These are phyloP conservation scores for Brienomyrus brachyistius DNA, from an alignment of 2,113 vertebrate genomes.

Conservation along the genomic window DNA sequence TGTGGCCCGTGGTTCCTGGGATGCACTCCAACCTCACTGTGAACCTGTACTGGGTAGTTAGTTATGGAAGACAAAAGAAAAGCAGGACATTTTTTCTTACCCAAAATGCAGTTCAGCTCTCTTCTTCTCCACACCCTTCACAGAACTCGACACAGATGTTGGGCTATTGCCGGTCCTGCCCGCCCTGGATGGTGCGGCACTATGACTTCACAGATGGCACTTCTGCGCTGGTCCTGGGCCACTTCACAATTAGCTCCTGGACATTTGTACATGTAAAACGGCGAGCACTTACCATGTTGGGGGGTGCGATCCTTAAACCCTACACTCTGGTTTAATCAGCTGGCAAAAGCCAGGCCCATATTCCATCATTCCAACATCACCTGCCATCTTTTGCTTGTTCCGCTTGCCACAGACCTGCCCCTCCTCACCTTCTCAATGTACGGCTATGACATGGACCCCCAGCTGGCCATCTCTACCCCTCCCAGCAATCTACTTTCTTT, in stretches of 20 bases:
- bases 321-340: conserved; percentile 63
- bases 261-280: not conserved
- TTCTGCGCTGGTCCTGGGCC: not conserved
- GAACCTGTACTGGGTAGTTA: not conserved
- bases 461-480: not conserved
- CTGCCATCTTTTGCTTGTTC: not conserved
- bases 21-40: not conserved
- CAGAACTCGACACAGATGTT: not conserved
- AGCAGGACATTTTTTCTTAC: not conserved
- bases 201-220: not conserved
- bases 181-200: conserved; percentile 71
- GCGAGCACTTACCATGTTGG: not conserved
- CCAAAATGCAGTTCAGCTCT: not conserved
- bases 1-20: not conserved
- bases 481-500: not conserved
- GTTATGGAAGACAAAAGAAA: not conserved
- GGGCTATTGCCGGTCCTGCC: conserved; percentile 64
- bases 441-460: not conserved
- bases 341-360: not conserved
- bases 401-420: not conserved
- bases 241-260: not conserved
- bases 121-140: not conserved
- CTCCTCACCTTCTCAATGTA: not conserved
- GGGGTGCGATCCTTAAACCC: not conserved
- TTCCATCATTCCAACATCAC: conserved; percentile 9